Percentiles rank a stretch among this genome's conserved stretches.
phyloP scores from a whole-genome alignment of 2,113 vertebrate genomes.

The Tetrao urogallus region DNA sequence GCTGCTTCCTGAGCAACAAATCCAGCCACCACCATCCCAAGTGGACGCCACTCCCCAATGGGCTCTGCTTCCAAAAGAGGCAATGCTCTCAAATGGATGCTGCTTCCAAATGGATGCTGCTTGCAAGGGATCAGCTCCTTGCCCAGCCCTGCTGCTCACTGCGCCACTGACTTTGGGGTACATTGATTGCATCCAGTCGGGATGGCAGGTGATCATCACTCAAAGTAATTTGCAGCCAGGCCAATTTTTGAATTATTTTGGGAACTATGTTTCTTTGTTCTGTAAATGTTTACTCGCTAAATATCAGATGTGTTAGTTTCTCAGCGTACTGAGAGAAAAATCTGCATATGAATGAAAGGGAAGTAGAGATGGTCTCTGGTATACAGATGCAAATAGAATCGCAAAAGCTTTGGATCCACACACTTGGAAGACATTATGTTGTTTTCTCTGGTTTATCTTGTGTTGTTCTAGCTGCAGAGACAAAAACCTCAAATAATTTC shows the following conservation, averaged over 20 bases:
- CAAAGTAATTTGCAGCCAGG: neutral
- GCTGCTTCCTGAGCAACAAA: neutral
- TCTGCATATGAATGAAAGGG: constrained; percentile 22
- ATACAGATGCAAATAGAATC: neutral
- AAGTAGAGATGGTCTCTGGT: neutral
- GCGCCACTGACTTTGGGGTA: neutral
- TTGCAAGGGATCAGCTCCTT: neutral
- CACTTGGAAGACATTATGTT: neutral
- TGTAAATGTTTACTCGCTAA: neutral
- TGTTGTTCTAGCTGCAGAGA: constrained; percentile 3
- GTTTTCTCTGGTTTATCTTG: neutral
- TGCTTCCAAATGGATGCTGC: neutral
- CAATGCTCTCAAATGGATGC: neutral
- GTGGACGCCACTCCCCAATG: neutral
- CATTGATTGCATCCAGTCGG: neutral
- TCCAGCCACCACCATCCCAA: neutral
- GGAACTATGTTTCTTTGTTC: neutral
- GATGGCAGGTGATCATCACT: neutral
- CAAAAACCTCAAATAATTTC: constrained; percentile 36
- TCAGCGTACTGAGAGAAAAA: neutral
- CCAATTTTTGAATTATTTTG: neutral
- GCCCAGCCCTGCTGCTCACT: neutral
- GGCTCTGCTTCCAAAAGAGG: too few relatives aligned
- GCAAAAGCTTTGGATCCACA: neutral
- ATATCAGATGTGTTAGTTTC: neutral